Evolutionary conservation across 2,797 vertebrate genomes (phyloP).

Genomic region (Garrulus glandarius): DNA sequence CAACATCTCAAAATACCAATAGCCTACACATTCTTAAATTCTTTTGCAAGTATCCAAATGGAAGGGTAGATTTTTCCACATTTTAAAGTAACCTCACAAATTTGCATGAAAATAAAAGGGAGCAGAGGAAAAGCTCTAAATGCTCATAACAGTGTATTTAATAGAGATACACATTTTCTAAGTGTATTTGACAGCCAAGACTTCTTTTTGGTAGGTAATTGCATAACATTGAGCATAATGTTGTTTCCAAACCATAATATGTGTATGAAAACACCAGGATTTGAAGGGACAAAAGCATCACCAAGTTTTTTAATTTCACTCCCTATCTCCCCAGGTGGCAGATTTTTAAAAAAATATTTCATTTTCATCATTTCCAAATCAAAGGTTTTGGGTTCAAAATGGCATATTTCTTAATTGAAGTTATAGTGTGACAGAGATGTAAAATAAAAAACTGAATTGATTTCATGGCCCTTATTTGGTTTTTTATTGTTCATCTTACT

Average conservation of each 20-base stretch:
- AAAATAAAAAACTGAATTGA: background rate
- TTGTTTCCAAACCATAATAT: background rate
- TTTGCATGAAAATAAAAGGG: background rate
- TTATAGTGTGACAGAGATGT: accelerated
- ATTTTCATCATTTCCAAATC: background rate
- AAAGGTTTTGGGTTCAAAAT: background rate
- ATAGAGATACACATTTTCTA: background rate
- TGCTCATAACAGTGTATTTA: background rate
- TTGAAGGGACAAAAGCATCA: background rate
- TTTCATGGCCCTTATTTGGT: background rate
- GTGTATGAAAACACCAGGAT: background rate
- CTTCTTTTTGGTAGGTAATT: background rate
- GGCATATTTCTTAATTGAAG: background rate
- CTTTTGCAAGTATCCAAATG: background rate
- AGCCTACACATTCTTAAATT: accelerated
- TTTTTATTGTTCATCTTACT: background rate
- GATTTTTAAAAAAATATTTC: background rate
- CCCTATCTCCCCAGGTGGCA: accelerated
- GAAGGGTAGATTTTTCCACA: background rate
- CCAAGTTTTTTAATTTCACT: background rate
- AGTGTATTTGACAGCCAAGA: background rate
- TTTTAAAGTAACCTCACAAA: background rate
- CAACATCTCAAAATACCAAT: background rate
- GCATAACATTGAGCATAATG: background rate
- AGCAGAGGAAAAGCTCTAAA: background rate